Percentiles rank a stretch among this genome's conserved stretches.
Conservation (phyloP, 2,888 invertebrate species). For the Trilocha varians region DNA sequence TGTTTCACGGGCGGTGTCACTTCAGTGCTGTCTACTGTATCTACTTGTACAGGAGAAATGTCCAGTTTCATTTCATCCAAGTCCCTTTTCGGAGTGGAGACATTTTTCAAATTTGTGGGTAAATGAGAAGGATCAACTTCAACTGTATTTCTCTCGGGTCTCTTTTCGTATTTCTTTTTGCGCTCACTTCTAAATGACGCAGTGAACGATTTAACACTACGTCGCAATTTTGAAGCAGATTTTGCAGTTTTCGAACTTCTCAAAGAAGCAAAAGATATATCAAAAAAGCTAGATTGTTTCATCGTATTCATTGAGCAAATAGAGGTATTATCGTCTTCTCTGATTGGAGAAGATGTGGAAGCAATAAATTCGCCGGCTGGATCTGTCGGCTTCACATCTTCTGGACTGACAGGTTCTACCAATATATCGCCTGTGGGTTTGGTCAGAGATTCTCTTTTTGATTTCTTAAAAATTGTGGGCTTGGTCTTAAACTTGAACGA, state of each 20-base stretch:
- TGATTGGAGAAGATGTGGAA: conserved; percentile 61
- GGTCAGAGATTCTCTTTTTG: conserved; percentile 55
- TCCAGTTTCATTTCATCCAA: conserved; percentile 54
- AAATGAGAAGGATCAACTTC: conserved; percentile 54
- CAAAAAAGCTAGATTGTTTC: conserved; percentile 66
- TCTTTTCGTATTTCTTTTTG: conserved; percentile 66
- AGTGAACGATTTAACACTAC: conserved; percentile 69
- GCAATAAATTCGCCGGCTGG: conserved; percentile 59
- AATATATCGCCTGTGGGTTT: conserved; percentile 57
- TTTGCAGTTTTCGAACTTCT: conserved; percentile 60
- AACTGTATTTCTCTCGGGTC: conserved; percentile 53
- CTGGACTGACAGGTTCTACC: conserved; percentile 56
- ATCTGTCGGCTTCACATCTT: conserved; percentile 55
- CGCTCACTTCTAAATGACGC: conserved; percentile 67
- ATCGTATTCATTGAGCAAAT: conserved; percentile 64
- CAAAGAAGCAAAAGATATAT: conserved; percentile 62
- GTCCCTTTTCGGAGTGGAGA: conserved; percentile 53
- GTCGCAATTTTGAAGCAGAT: conserved; percentile 60
- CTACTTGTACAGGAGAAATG: conserved; percentile 62
- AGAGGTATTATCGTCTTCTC: conserved; percentile 62
- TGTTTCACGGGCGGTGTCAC: conserved; percentile 37
- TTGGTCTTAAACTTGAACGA: conserved; percentile 68
- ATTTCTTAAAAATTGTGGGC: conserved; percentile 62
- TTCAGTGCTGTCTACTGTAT: conserved; percentile 59
- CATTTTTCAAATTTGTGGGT: conserved; percentile 41